Evolutionary conservation across 2,888 invertebrate species (phyloP).

Genomic region (Tinea trinotella): DNA sequence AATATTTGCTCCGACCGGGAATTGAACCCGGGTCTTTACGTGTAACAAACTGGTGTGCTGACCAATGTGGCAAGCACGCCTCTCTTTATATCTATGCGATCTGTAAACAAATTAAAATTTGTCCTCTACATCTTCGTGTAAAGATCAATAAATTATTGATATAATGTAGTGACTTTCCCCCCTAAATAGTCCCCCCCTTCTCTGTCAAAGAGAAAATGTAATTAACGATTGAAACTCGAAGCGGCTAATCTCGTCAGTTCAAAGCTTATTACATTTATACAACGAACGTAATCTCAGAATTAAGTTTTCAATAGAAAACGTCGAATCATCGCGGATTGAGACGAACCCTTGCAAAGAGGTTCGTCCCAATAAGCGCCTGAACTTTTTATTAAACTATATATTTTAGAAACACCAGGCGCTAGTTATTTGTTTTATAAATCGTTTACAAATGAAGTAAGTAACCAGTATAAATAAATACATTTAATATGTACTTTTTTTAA

Average conservation of each 20-base stretch:
- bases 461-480: too few species aligned
- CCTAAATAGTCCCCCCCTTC: constrained; percentile 2
- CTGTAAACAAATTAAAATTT: too few species aligned
- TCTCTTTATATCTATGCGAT: too few species aligned
- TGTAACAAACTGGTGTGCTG: too few species aligned
- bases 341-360: constrained; percentile 46
- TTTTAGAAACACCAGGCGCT: too few species aligned
- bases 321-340: constrained; percentile 47
- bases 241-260: constrained; percentile 67
- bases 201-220: constrained; percentile 57
- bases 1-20: too few species aligned
- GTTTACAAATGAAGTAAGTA: too few species aligned
- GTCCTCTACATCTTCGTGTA: too few species aligned
- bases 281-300: constrained; percentile 68
- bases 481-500: too few species aligned
- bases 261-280: constrained; percentile 70
- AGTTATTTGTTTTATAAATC: too few species aligned
- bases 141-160: constrained; percentile 15
- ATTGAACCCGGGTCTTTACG: too few species aligned
- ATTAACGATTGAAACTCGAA: constrained; percentile 70
- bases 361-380: background rate
- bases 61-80: too few species aligned
- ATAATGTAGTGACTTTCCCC: constrained; percentile 2
- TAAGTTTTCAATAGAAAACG: constrained; percentile 70
- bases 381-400: background rate